These are phyloP conservation scores for Pararge aegeria DNA, from an alignment of 1,140 invertebrate genomes.

Conservation along the genomic window DNA sequence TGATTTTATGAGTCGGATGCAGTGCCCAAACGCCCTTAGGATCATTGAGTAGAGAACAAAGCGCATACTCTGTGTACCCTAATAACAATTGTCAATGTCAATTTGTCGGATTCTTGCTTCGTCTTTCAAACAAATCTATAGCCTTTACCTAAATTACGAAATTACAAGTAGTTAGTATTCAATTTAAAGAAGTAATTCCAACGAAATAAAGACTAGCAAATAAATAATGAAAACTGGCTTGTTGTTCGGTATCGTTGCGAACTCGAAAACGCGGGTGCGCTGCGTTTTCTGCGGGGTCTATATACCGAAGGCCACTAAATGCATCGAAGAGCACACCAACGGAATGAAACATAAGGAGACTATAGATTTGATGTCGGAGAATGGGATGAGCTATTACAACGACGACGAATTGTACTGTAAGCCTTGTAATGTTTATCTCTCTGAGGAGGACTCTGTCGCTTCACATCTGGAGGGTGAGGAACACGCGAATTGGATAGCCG, in stretches of 20 bases:
- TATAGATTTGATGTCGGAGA: conserved; percentile 49
- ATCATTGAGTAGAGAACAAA: too few species aligned
- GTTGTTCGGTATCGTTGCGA: conserved; percentile 47
- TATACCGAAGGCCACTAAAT: conserved; percentile 60
- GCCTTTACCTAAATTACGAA: conserved; percentile 22
- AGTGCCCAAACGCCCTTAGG: too few species aligned
- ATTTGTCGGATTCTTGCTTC: too few species aligned
- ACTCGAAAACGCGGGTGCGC: conserved; percentile 51
- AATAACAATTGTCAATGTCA: too few species aligned
- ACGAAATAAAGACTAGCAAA: neutral
- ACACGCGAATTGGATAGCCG: conserved; percentile 53
- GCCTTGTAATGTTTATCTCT: conserved; percentile 41
- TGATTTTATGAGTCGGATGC: too few species aligned
- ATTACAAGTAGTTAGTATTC: conserved; percentile 2
- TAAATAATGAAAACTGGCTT: conserved; percentile 50
- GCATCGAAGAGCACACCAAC: conserved; percentile 60
- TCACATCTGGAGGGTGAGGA: conserved; percentile 49
- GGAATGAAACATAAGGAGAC: conserved; percentile 62
- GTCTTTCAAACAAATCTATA: conserved; percentile 18
- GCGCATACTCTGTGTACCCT: too few species aligned
- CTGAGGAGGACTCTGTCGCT: conserved; percentile 43
- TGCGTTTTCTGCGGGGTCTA: conserved; percentile 58
- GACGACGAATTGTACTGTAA: conserved; percentile 49
- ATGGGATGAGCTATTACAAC: conserved; percentile 43
- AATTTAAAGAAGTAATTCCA: conserved; percentile 6